These are phyloP conservation scores for Decapterus maruadsi DNA, from an alignment of 2,797 vertebrate species.

Conservation along the genomic window DNA sequence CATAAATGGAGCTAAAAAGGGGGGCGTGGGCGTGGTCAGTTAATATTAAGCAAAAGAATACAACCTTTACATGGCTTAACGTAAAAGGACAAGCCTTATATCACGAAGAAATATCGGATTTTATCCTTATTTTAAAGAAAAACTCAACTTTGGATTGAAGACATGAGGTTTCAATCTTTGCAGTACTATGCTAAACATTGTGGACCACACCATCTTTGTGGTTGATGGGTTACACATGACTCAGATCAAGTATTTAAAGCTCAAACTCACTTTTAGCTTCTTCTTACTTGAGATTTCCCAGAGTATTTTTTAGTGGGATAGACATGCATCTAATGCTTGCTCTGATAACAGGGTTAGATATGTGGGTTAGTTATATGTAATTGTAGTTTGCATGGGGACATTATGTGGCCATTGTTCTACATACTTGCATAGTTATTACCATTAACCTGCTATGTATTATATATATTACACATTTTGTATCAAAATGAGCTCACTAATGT, in stretches of 20 bases:
- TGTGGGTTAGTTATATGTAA: too few relatives aligned
- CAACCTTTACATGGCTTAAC: background rate
- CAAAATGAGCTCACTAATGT: background rate
- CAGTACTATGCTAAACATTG: conserved; percentile 21
- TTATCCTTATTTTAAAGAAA: conserved; percentile 30
- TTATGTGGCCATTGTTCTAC: too few relatives aligned
- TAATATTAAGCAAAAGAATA: background rate
- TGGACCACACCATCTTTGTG: conserved; percentile 44
- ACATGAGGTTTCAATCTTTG: conserved; percentile 67
- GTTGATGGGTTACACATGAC: conserved; percentile 70
- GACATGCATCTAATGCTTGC: background rate
- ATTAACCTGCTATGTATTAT: too few relatives aligned
- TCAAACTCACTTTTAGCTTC: conserved; percentile 41
- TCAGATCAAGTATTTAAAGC: conserved; percentile 69
- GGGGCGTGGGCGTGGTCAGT: background rate
- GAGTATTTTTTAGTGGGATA: background rate
- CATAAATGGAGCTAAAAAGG: background rate
- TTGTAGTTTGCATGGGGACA: too few relatives aligned
- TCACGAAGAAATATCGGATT: conserved; percentile 1
- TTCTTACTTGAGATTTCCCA: conserved; percentile 8
- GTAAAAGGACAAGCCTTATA: conserved; percentile 3
- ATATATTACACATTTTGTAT: too few relatives aligned
- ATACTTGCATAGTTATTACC: too few relatives aligned
- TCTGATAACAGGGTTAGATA: too few relatives aligned
- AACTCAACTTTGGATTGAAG: conserved; percentile 39